phyloP scores from a whole-genome alignment of 1,140 invertebrate species.

The Dufourea novaeangliae region DNA sequence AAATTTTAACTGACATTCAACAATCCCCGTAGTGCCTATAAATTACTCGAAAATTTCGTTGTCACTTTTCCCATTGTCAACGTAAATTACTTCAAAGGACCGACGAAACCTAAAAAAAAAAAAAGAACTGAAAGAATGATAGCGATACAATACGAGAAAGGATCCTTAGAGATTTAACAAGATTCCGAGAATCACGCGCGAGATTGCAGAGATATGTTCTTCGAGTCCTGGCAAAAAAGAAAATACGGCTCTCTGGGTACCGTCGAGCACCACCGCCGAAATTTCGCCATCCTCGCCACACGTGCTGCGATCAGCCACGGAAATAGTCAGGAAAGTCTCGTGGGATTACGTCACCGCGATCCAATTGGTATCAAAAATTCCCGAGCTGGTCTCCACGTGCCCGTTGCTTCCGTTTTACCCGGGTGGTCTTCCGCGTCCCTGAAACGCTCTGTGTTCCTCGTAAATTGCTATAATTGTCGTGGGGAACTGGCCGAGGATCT shows the following conservation, averaged over 20 bases:
- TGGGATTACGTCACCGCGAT: slow-evolving; percentile 57
- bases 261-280: slow-evolving; percentile 8
- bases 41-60: too few relatives aligned
- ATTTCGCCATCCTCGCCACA: slow-evolving; percentile 45
- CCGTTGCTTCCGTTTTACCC: background rate
- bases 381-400: slow-evolving; percentile 5
- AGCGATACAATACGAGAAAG: too few relatives aligned
- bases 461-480: slow-evolving; percentile 7
- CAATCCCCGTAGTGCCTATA: too few relatives aligned
- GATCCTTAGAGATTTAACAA: background rate
- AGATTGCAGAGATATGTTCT: slow-evolving; percentile 5
- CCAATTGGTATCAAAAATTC: slow-evolving; percentile 47
- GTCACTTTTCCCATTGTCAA: too few relatives aligned
- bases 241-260: background rate
- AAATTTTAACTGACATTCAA: too few relatives aligned
- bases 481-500: background rate
- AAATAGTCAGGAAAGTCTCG: slow-evolving; percentile 47
- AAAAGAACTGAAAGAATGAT: background rate
- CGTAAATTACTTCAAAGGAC: too few relatives aligned
- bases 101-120: too few relatives aligned
- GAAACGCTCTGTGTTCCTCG: slow-evolving; percentile 1
- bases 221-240: background rate
- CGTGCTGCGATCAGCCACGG: slow-evolving; percentile 30
- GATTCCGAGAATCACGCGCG: slow-evolving; percentile 14
- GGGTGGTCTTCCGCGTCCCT: slow-evolving; percentile 45